These are phyloP conservation scores for Hippoglossus stenolepis DNA, from an alignment of 2,113 vertebrate genomes.

Conservation along the genomic window DNA sequence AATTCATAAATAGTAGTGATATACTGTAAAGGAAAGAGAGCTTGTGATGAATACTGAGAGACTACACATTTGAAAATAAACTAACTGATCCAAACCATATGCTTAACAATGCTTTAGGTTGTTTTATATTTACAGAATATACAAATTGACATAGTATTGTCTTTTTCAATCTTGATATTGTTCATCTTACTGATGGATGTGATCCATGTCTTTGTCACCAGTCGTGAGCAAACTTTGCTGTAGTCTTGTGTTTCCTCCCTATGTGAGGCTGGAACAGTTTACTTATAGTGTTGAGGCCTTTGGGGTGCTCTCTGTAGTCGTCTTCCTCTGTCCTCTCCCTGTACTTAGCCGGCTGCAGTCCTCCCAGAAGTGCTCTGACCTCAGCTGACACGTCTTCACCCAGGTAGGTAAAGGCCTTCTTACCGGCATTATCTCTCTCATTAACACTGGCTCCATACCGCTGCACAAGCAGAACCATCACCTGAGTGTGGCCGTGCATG, in stretches of 20 bases:
- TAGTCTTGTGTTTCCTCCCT: constrained; percentile 82
- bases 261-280: constrained; percentile 87
- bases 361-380: constrained; percentile 85
- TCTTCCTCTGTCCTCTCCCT: constrained; percentile 82
- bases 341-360: constrained; percentile 62
- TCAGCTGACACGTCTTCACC: constrained; percentile 75
- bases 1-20: constrained; percentile 32
- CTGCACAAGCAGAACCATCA: constrained; percentile 85
- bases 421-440: constrained; percentile 91
- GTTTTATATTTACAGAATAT: constrained; percentile 6
- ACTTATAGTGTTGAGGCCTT: constrained; percentile 87
- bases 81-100: constrained; percentile 4
- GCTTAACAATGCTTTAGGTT: neutral
- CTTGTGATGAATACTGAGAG: neutral
- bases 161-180: neutral
- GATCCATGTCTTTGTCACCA: constrained; percentile 61
- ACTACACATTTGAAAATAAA: neutral
- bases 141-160: neutral
- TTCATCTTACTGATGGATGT: constrained; percentile 48
- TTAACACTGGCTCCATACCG: constrained; percentile 84
- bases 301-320: constrained; percentile 84
- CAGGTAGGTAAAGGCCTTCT: constrained; percentile 90
- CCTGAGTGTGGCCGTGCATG: constrained; percentile 86
- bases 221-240: constrained; percentile 72
- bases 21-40: constrained; percentile 14